A percentile compares a stretch with the other conserved stretches of the same genome.
These are phyloP conservation scores for Carapus acus DNA, from an alignment of 2,797 vertebrate genomes.

Conservation along the genomic window DNA sequence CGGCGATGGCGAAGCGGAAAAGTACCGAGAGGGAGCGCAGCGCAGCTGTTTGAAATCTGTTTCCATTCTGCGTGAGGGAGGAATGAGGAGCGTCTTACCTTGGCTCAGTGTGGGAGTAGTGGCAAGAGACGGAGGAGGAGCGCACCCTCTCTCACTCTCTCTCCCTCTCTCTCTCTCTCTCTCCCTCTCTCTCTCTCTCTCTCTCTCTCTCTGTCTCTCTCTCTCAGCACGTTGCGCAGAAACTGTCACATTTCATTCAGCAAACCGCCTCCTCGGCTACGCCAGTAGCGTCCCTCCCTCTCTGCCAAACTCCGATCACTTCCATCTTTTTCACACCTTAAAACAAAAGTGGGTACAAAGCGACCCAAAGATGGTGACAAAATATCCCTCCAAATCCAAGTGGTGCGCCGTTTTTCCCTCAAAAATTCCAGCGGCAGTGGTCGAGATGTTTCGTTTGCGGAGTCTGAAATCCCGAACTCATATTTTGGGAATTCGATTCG, in stretches of 20 bases:
- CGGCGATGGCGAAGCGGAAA: constrained; percentile 27
- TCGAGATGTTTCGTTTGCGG: too few species aligned
- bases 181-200: constrained; percentile 31
- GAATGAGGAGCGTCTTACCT: constrained; percentile 40
- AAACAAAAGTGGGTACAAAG: background rate
- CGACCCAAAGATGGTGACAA: constrained; percentile 10
- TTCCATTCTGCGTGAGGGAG: constrained; percentile 46
- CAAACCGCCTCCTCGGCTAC: background rate
- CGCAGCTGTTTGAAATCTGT: constrained; percentile 47
- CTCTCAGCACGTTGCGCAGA: constrained; percentile 17
- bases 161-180: constrained; percentile 22
- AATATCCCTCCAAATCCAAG: too few species aligned
- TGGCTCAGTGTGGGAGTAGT: constrained; percentile 45
- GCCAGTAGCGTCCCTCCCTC: background rate
- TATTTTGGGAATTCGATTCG: too few species aligned
- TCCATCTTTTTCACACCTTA: too few species aligned
- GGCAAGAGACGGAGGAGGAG: constrained; percentile 36
- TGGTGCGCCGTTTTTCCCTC: too few species aligned
- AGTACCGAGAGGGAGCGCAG: constrained; percentile 35
- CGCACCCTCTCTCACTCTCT: constrained; percentile 25
- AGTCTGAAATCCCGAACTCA: too few species aligned
- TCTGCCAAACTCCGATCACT: background rate
- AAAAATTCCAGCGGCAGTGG: too few species aligned
- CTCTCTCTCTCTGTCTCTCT: constrained; percentile 31
- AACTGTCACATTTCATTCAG: constrained; percentile 15